Evolutionary conservation across 2,113 vertebrate species (phyloP).

Genomic region (human (Homo sapiens)): DNA sequence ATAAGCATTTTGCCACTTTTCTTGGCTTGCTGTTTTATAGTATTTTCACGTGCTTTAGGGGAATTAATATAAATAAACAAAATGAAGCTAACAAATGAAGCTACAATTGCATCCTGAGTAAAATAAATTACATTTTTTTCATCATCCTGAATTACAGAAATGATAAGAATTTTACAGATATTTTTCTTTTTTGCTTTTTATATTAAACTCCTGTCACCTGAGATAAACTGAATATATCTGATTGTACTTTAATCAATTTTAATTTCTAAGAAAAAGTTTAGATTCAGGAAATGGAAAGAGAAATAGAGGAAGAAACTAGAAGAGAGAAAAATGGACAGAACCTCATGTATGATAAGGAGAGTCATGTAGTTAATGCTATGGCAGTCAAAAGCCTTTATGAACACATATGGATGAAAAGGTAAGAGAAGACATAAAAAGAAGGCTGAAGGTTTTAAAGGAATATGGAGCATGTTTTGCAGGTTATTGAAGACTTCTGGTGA

Average conservation of each 20-base stretch:
- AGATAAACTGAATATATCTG: background rate
- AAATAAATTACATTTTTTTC: background rate
- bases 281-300: background rate
- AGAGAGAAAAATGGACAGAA: background rate
- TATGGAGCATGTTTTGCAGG: fast-evolving
- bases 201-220: background rate
- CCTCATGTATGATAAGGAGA: background rate
- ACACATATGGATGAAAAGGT: background rate
- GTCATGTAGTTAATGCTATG: background rate
- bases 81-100: background rate
- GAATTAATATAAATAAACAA: background rate
- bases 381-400: background rate
- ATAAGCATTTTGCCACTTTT: background rate
- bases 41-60: background rate
- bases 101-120: background rate
- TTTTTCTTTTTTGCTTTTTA: background rate
- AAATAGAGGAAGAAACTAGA: background rate
- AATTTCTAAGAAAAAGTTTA: background rate
- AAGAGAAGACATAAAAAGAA: background rate
- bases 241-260: background rate
- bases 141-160: background rate
- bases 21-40: background rate
- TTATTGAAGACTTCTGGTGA: background rate
- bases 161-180: background rate
- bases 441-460: background rate